Evolutionary conservation across 2,113 vertebrate genomes (phyloP).

Genomic region (Cryptomyrus ogoouensis): DNA sequence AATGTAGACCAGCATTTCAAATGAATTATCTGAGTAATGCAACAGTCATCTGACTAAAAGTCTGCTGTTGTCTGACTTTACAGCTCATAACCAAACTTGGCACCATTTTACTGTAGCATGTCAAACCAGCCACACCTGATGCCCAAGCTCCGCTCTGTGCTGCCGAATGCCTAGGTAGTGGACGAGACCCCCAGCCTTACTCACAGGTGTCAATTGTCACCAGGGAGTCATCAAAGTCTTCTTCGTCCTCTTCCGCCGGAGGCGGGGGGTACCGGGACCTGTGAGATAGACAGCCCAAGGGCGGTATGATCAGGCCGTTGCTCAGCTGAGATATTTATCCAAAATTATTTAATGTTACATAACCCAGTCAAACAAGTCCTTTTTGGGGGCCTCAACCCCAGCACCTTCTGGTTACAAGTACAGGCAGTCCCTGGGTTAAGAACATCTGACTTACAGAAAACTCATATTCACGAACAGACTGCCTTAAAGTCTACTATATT

Average conservation of each 20-base stretch:
- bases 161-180: neutral
- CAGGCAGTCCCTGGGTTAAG: neutral
- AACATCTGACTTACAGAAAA: too few species aligned
- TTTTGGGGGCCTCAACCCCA: neutral
- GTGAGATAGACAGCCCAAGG: slow-evolving; percentile 14
- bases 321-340: neutral
- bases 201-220: slow-evolving; percentile 84
- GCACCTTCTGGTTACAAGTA: neutral
- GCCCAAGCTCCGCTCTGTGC: neutral
- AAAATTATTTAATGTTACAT: neutral
- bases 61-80: neutral
- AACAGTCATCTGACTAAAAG: neutral
- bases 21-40: neutral
- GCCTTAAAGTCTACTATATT: too few species aligned
- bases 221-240: slow-evolving; percentile 74
- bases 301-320: neutral
- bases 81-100: neutral
- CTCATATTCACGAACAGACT: too few species aligned
- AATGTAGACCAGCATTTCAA: neutral
- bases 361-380: neutral
- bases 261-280: slow-evolving; percentile 79
- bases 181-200: slow-evolving; percentile 35
- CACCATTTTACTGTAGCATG: neutral
- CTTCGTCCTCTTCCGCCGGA: slow-evolving; percentile 80
- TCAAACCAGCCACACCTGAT: neutral